Conservation (phyloP, 2,797 vertebrate species). For the Chloroceryle inda region DNA sequence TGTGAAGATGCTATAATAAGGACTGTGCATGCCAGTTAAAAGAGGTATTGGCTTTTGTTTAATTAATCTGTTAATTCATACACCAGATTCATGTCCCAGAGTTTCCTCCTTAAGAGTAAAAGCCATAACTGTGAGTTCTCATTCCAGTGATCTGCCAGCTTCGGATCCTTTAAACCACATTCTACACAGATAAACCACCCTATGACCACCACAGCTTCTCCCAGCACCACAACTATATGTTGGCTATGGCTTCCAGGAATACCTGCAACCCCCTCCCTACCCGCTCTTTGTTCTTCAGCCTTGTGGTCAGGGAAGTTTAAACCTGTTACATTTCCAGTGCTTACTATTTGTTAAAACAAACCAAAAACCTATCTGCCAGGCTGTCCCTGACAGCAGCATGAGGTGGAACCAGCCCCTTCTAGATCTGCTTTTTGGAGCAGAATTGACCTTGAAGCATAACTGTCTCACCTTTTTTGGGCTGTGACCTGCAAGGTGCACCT, state of each 20-base stretch:
- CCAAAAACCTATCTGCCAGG: too few relatives aligned
- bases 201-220: not conserved
- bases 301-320: not conserved
- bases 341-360: not conserved
- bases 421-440: not conserved
- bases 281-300: not conserved
- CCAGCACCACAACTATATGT: not conserved
- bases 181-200: not conserved
- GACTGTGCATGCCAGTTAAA: not conserved
- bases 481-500: accelerated
- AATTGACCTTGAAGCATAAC: not conserved
- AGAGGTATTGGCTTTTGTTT: not conserved
- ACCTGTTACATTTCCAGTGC: not conserved
- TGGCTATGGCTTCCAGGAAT: not conserved
- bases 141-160: not conserved
- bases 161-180: not conserved
- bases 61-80: not conserved
- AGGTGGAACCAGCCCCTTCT: not conserved
- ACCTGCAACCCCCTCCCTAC: accelerated
- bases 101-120: not conserved
- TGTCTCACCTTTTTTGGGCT: not conserved
- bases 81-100: not conserved
- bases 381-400: accelerated
- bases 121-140: not conserved
- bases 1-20: not conserved